These are phyloP conservation scores for Hirtodrosophila histrioides DNA, from an alignment of 2,888 invertebrate species.

Conservation along the genomic window DNA sequence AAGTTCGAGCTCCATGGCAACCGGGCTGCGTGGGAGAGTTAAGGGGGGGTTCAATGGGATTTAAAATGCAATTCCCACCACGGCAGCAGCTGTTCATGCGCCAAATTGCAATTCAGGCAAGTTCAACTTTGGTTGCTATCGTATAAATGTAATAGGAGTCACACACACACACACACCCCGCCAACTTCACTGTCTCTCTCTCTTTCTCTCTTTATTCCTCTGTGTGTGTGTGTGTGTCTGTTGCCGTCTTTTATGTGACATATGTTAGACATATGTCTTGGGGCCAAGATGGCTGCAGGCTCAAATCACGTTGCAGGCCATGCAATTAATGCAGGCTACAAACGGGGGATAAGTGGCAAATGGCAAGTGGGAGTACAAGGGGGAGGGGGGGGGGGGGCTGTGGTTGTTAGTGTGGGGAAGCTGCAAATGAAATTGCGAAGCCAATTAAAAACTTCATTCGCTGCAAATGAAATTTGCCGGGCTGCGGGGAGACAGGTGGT, in stretches of 20 bases:
- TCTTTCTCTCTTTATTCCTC: background rate
- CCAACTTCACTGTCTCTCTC: background rate
- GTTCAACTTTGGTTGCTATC: slow-evolving; percentile 34
- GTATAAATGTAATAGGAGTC: slow-evolving; percentile 30
- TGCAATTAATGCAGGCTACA: slow-evolving; percentile 48
- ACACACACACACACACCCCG: slow-evolving; percentile 4
- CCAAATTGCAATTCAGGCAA: slow-evolving; percentile 48
- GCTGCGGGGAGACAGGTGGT: background rate
- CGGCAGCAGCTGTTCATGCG: slow-evolving; percentile 55
- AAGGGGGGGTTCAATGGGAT: background rate
- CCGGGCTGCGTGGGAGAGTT: no score
- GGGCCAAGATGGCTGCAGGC: slow-evolving; percentile 18
- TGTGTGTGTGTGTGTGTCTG: background rate
- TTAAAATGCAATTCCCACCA: slow-evolving; percentile 31
- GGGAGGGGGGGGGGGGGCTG: background rate
- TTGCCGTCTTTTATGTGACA: slow-evolving; percentile 30
- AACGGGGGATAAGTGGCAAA: background rate
- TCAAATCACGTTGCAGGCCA: slow-evolving; percentile 34
- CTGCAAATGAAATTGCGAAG: slow-evolving; percentile 38
- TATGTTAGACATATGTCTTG: slow-evolving; percentile 61
- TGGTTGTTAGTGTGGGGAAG: background rate
- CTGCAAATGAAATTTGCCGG: slow-evolving; percentile 22
- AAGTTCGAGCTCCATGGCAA: no score
- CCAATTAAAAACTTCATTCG: slow-evolving; percentile 52
- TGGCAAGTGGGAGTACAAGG: background rate